Conservation (phyloP, 1,140 invertebrate species). For the Antheraea mylitta region DNA sequence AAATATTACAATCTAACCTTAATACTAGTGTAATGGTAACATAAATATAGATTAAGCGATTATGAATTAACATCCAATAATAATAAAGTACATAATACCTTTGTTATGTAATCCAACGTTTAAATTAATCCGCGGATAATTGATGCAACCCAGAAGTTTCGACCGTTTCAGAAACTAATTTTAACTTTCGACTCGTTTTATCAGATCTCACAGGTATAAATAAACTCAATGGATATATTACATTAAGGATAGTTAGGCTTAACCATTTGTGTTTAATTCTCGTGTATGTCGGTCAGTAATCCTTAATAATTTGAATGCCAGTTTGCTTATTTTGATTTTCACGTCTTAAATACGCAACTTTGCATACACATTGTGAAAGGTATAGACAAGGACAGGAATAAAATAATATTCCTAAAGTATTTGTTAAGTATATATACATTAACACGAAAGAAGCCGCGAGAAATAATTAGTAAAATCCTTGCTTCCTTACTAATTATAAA, state of each 20-base stretch:
- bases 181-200: constrained; percentile 27
- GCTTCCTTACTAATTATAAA: too few relatives aligned
- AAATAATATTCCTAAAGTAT: too few relatives aligned
- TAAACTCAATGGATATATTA: neutral
- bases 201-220: constrained; percentile 17
- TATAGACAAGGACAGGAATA: too few relatives aligned
- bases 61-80: neutral
- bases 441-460: too few relatives aligned
- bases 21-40: neutral
- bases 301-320: too few relatives aligned
- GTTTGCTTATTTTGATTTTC: too few relatives aligned
- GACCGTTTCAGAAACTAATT: constrained; percentile 36
- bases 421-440: too few relatives aligned
- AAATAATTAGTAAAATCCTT: too few relatives aligned
- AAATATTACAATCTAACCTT: neutral
- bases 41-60: constrained; percentile 5
- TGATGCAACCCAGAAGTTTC: constrained; percentile 36
- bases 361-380: too few relatives aligned
- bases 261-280: too few relatives aligned
- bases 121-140: constrained; percentile 26
- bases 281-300: too few relatives aligned
- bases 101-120: constrained; percentile 13
- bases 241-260: neutral
- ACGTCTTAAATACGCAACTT: too few relatives aligned
- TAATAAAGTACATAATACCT: neutral